These are phyloP conservation scores for Amiota mariae DNA, from an alignment of 2,888 invertebrate genomes.

Conservation along the genomic window DNA sequence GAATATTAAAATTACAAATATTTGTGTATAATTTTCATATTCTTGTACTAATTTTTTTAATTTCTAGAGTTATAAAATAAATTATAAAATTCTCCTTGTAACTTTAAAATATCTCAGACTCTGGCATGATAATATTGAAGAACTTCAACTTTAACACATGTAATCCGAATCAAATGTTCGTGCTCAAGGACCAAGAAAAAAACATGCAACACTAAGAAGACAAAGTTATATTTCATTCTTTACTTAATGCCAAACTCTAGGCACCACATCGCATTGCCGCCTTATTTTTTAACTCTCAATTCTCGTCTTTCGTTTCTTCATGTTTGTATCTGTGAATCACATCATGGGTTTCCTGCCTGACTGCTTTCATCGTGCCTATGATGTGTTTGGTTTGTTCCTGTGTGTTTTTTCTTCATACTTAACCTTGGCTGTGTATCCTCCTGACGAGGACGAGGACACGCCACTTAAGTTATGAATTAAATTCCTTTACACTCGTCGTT, in stretches of 20 bases:
- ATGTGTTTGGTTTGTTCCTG: neutral
- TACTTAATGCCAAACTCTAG: too few species aligned
- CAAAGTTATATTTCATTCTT: neutral
- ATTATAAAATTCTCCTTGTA: too few species aligned
- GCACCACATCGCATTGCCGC: neutral
- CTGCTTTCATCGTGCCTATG: neutral
- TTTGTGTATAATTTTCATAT: too few species aligned
- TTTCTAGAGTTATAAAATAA: too few species aligned
- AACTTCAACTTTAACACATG: too few species aligned
- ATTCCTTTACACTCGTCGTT: slow-evolving; percentile 42
- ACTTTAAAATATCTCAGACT: too few species aligned
- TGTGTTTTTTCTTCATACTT: slow-evolving; percentile 43
- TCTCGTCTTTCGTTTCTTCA: neutral
- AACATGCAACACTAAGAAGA: neutral
- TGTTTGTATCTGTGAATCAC: neutral
- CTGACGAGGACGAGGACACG: slow-evolving; percentile 53
- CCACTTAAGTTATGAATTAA: slow-evolving; percentile 63
- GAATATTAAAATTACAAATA: too few species aligned
- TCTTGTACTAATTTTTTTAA: too few species aligned
- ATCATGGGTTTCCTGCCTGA: neutral
- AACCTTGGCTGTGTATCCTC: slow-evolving; percentile 58
- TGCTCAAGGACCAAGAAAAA: neutral
- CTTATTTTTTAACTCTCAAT: neutral
- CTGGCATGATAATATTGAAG: too few species aligned
- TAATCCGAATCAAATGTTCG: too few species aligned